These are phyloP conservation scores for Podabrus alpinus DNA, from an alignment of 2,888 invertebrate species.

Conservation along the genomic window DNA sequence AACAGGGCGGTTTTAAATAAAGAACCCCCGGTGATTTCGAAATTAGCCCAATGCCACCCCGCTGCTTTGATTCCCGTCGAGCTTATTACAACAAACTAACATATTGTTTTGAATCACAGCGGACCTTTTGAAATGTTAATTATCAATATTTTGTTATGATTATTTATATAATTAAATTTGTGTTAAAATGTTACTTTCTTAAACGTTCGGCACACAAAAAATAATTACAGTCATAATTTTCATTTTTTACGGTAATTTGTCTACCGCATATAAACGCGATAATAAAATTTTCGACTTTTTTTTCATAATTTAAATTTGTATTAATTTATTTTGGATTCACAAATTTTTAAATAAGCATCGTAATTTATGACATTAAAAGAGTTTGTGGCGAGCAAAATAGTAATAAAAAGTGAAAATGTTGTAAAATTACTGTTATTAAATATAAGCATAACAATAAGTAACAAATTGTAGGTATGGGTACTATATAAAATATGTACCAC, in stretches of 20 bases:
- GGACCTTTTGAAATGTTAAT: conserved; percentile 49
- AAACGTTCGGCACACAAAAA: background rate
- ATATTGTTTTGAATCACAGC: conserved; percentile 54
- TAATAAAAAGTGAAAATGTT: conserved; percentile 7
- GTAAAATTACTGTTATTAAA: conserved; percentile 31
- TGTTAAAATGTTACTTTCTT: conserved; percentile 2
- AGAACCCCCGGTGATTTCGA: conserved; percentile 45
- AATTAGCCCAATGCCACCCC: conserved; percentile 52
- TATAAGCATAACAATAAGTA: conserved; percentile 31
- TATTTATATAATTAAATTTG: conserved; percentile 43
- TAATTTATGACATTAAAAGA: background rate
- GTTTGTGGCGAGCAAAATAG: background rate
- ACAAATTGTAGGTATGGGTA: conserved; percentile 23
- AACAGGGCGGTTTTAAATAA: conserved; percentile 39
- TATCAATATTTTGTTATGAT: conserved; percentile 45
- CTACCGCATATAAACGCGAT: background rate
- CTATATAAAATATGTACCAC: conserved; percentile 1
- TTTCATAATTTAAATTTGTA: background rate
- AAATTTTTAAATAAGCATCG: background rate
- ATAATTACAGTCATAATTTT: background rate
- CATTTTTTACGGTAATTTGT: background rate
- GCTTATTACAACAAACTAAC: conserved; percentile 54
- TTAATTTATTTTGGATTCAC: background rate
- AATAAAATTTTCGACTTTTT: background rate
- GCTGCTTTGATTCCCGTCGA: conserved; percentile 45